Evolutionary conservation across 2,797 vertebrate species (phyloP).

Genomic region (Danio kyathit): DNA sequence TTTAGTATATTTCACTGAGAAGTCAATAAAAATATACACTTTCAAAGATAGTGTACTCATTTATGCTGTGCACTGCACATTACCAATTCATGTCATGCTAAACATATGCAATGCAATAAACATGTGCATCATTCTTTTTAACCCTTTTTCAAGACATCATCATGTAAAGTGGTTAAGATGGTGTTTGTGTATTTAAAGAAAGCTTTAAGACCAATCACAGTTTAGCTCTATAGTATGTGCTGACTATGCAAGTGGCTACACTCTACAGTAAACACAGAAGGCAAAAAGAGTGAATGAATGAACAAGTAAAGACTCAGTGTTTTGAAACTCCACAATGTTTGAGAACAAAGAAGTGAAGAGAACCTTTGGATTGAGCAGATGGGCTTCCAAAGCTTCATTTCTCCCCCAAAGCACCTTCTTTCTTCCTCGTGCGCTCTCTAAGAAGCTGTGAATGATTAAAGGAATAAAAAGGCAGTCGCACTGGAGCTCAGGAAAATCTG

Average conservation of each 20-base stretch:
- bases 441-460: slow-evolving; percentile 59
- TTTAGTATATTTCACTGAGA: too few species aligned
- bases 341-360: slow-evolving; percentile 39
- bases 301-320: slow-evolving; percentile 4
- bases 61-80: not conserved
- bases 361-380: slow-evolving; percentile 34
- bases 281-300: slow-evolving; percentile 17
- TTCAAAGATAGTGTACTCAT: too few species aligned
- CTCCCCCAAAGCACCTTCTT: slow-evolving; percentile 31
- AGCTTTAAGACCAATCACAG: slow-evolving; percentile 23
- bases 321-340: slow-evolving; percentile 16
- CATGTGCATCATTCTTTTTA: not conserved
- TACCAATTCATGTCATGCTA: not conserved
- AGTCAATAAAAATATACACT: too few species aligned
- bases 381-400: slow-evolving; percentile 45
- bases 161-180: not conserved
- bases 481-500: slow-evolving; percentile 79
- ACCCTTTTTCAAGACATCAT: not conserved
- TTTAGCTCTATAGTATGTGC: not conserved
- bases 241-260: slow-evolving; percentile 2
- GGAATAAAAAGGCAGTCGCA: slow-evolving; percentile 56
- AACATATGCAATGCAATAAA: not conserved
- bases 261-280: slow-evolving; percentile 29
- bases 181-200: too few species aligned
- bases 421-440: slow-evolving; percentile 37